Percentiles rank a stretch among this genome's conserved stretches.
Evolutionary conservation across 2,888 invertebrate genomes (phyloP).

Genomic region (Aleiodes alternator): DNA sequence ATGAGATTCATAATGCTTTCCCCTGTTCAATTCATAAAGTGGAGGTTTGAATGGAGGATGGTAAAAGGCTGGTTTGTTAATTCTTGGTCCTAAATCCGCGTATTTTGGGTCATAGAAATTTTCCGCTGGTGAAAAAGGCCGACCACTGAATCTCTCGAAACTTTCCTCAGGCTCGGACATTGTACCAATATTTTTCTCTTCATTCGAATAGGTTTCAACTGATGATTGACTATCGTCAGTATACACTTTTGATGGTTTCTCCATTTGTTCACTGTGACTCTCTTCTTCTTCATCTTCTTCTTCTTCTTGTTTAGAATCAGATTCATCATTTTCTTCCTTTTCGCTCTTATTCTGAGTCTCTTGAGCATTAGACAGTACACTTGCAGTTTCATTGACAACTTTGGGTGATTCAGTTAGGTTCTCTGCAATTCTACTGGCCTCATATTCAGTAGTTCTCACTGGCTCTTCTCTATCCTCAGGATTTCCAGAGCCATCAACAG

Average conservation of each 20-base stretch:
- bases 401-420: constrained; percentile 74
- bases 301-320: constrained; percentile 42
- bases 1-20: constrained; percentile 39
- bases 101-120: constrained; percentile 67
- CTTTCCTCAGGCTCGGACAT: constrained; percentile 52
- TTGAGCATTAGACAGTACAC: not conserved
- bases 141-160: constrained; percentile 61
- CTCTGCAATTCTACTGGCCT: not conserved
- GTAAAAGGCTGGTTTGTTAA: constrained; percentile 68
- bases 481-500: not conserved
- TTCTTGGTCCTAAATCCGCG: constrained; percentile 65
- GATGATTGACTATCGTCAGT: constrained; percentile 37
- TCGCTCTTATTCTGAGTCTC: no score
- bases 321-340: not conserved
- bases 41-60: constrained; percentile 65
- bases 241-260: constrained; percentile 41
- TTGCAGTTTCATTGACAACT: constrained; percentile 63
- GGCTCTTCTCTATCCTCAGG: constrained; percentile 47
- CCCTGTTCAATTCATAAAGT: constrained; percentile 52
- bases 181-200: constrained; percentile 46
- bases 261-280: constrained; percentile 42
- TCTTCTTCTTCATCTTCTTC: constrained; percentile 46
- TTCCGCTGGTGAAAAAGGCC: constrained; percentile 68
- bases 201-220: constrained; percentile 41
- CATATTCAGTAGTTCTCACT: constrained; percentile 2